Percentiles rank a stretch among this genome's conserved stretches.
Evolutionary conservation across 2,797 vertebrate species (phyloP).

Genomic region (Dicrostonyx torquatus): DNA sequence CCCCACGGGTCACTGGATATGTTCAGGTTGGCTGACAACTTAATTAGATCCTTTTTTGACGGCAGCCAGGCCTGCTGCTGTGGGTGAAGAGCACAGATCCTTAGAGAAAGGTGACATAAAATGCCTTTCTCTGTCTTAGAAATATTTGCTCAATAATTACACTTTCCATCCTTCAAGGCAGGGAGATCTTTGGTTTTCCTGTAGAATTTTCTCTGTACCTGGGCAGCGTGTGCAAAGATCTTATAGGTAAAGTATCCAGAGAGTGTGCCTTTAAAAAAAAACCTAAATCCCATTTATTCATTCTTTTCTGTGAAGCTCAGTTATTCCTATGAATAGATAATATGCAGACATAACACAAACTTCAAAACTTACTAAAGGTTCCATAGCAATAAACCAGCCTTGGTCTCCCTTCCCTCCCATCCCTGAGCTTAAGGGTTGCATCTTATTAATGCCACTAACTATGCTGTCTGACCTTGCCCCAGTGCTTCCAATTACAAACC

Average conservation of each 20-base stretch:
- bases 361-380: slow-evolving; percentile 53
- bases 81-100: slow-evolving; percentile 66
- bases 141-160: slow-evolving; percentile 35
- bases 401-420: not conserved
- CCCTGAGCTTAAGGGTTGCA: not conserved
- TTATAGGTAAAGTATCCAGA: not conserved
- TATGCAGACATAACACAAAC: not conserved
- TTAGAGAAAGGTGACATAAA: slow-evolving; percentile 66
- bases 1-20: slow-evolving; percentile 76
- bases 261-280: slow-evolving; percentile 3
- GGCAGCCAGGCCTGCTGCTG: slow-evolving; percentile 75
- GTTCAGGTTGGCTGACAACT: slow-evolving; percentile 81
- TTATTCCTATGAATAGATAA: slow-evolving; percentile 47
- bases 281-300: slow-evolving; percentile 38
- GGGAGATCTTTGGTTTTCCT: not conserved
- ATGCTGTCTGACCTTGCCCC: slow-evolving; percentile 56
- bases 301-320: not conserved
- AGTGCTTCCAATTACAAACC: slow-evolving; percentile 64
- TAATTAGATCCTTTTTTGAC: slow-evolving; percentile 84
- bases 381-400: slow-evolving; percentile 20
- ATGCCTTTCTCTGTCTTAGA: slow-evolving; percentile 61
- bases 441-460: slow-evolving; percentile 58
- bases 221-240: not conserved
- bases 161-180: slow-evolving; percentile 19
- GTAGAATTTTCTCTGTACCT: not conserved